Evolutionary conservation across 2,888 invertebrate genomes (phyloP).

Genomic region (Coenonympha glycerion): DNA sequence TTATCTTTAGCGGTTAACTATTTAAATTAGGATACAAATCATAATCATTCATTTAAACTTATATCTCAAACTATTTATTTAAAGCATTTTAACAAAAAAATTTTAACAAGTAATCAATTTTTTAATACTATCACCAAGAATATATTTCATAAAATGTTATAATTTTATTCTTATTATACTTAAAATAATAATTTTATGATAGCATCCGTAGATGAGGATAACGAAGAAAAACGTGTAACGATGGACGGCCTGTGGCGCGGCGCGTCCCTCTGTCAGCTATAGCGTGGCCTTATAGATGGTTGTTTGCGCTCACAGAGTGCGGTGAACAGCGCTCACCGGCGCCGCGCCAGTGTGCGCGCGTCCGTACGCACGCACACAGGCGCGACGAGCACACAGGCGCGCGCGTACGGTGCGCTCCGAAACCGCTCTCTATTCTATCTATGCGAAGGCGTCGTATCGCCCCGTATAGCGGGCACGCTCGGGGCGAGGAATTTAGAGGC

Average conservation of each 20-base stretch:
- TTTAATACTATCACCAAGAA: neutral
- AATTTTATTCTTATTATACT: neutral
- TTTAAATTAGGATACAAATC: too few species aligned
- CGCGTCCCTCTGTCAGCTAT: slow-evolving; percentile 72
- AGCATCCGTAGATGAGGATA: slow-evolving; percentile 4
- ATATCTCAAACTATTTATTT: too few species aligned
- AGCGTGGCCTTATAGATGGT: slow-evolving; percentile 78
- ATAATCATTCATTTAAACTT: too few species aligned
- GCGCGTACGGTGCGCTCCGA: slow-evolving; percentile 72
- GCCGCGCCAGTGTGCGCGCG: slow-evolving; percentile 57
- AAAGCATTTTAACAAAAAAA: too few species aligned
- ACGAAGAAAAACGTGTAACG: slow-evolving; percentile 20
- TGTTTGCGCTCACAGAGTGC: slow-evolving; percentile 78
- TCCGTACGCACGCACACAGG: slow-evolving; percentile 44
- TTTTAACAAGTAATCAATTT: neutral
- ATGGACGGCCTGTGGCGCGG: slow-evolving; percentile 56
- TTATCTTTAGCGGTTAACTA: too few species aligned
- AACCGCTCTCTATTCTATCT: slow-evolving; percentile 77
- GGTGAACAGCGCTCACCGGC: slow-evolving; percentile 77
- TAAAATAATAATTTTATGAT: neutral
- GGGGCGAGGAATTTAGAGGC: slow-evolving; percentile 76
- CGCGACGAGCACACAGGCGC: slow-evolving; percentile 36
- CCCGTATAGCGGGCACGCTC: slow-evolving; percentile 75
- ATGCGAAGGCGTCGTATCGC: slow-evolving; percentile 76
- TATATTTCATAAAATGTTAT: neutral